These are phyloP conservation scores for Hydrophis major DNA, from an alignment of 2,797 vertebrate species.

Conservation along the genomic window DNA sequence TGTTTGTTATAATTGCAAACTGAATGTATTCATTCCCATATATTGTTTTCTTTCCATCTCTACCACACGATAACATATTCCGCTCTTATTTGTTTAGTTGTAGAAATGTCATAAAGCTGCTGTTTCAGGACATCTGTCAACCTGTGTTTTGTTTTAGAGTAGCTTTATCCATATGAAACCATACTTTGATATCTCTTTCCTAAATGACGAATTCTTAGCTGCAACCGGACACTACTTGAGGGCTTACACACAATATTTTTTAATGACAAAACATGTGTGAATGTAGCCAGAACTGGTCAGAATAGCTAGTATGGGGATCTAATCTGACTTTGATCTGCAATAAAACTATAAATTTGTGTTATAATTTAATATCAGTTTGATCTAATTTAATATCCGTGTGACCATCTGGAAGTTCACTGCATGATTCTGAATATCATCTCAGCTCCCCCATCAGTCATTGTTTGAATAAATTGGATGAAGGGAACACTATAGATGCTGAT, in stretches of 20 bases:
- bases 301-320: not conserved
- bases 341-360: not conserved
- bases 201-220: not conserved
- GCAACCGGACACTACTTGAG: not conserved
- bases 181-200: not conserved
- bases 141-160: not conserved
- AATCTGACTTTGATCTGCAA: not conserved
- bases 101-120: not conserved
- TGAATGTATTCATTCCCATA: not conserved
- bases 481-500: not conserved
- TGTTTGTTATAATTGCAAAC: not conserved
- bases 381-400: not conserved
- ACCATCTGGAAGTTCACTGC: not conserved
- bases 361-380: not conserved
- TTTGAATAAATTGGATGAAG: not conserved
- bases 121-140: not conserved
- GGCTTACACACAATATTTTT: not conserved
- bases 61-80: not conserved
- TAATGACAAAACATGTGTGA: not conserved
- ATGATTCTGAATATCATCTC: not conserved
- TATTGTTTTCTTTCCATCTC: not conserved
- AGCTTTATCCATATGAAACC: not conserved
- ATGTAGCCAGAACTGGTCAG: not conserved
- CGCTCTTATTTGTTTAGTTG: not conserved
- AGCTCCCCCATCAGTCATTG: not conserved